Evolutionary conservation across 2,888 invertebrate species (phyloP).

Genomic region (Ephialtes manifestator): DNA sequence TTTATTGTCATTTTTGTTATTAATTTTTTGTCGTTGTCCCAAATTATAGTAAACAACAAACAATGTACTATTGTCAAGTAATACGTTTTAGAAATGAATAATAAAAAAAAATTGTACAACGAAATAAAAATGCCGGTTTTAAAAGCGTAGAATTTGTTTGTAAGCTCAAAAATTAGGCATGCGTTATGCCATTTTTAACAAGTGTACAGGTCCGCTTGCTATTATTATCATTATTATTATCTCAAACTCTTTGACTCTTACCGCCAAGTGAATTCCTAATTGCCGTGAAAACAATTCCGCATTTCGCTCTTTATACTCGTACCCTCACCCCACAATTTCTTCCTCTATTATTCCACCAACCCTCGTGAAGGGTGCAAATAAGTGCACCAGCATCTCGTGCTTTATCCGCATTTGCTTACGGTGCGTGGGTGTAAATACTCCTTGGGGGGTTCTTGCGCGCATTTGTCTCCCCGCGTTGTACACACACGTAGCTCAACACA

Average conservation of each 20-base stretch:
- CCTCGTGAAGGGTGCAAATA: conserved; percentile 49
- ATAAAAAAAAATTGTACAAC: too few species aligned
- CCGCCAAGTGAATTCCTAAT: conserved; percentile 48
- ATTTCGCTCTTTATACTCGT: conserved; percentile 31
- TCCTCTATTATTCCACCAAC: conserved; percentile 45
- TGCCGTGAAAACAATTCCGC: conserved; percentile 39
- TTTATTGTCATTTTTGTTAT: too few species aligned
- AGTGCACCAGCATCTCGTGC: conserved; percentile 41
- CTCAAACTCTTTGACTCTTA: conserved; percentile 7
- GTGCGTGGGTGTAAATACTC: conserved; percentile 40
- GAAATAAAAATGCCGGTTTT: too few species aligned
- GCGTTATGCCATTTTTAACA: not conserved
- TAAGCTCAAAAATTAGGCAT: not conserved
- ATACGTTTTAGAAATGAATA: not conserved
- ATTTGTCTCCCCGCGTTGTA: not conserved
- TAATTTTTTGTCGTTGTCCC: too few species aligned
- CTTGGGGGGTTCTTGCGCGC: conserved; percentile 12
- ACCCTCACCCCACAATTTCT: conserved; percentile 26
- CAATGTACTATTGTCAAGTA: not conserved
- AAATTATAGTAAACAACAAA: not conserved
- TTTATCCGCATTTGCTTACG: conserved; percentile 29
- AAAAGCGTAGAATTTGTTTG: too few species aligned
- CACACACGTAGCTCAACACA: not conserved
- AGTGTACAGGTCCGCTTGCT: not conserved
- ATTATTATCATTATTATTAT: conserved; percentile 13